Evolutionary conservation across 2,113 vertebrate species (phyloP), one percentile per base, ranked within the genome.

Genomic region (Rhabdomys dilectus): DNA sequence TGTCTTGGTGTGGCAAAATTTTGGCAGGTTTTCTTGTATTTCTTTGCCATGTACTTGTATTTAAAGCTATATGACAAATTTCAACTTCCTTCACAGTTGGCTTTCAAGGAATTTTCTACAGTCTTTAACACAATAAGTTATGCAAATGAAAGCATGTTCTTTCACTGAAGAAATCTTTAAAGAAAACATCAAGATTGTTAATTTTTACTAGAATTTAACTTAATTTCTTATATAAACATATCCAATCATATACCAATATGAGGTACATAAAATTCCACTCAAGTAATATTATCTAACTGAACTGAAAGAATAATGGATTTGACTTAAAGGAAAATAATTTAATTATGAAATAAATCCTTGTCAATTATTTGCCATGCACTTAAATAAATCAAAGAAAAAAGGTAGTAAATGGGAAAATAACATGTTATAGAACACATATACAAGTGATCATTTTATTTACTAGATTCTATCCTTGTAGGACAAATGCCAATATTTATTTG

Each of bases 81-180:
- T 0, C 62, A 51, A 62, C 24, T 64, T 82, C 36, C 62, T 90
- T 85, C 68, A 48, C 11, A 66, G 36, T 80, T 88, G 53, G 21
- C 77, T 86, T 87, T 80, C 51, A 81, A 91, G 91, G 3, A 81
- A 60, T 84, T 86, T 88, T 93, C 19, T 88, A 58, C 31, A 66
- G n/a, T 88, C 34, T 93, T 84, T 94, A 53, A 89, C 19, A 87
- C 15, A 78, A 60, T 51, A 86, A 58, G 1, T 13, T 39, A 68
- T 87, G 22, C 34, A 45, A 78, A 84, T 64, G 64, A 75, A 94
- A 76, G 2, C 62, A 51, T 77, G 34, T 87, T 75, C 12, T 19
- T 89, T 78, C 53, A 10, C 53, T 84, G 39, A 66, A 48, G 31
- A 95, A 89, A 75, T 92, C 19, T 89, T 91, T 93, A 91, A 91